Evolutionary conservation across 2,113 vertebrate species (phyloP).

Genomic region (Oryzias woworae): DNA sequence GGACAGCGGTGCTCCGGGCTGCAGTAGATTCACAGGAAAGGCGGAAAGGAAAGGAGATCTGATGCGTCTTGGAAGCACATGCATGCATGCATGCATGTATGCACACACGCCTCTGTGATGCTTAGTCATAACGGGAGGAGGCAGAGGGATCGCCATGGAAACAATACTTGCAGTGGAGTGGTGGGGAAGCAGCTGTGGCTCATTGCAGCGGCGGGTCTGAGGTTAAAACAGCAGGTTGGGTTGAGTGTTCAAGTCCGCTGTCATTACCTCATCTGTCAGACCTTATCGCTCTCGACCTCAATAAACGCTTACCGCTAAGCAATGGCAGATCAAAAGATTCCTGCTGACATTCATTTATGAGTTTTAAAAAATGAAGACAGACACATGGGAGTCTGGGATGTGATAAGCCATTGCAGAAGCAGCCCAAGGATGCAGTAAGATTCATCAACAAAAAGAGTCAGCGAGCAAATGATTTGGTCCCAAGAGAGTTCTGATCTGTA

Average conservation of each 20-base stretch:
- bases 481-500: too few species aligned
- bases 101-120: constrained; percentile 6
- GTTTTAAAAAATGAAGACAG: too few species aligned
- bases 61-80: background rate
- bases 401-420: too few species aligned
- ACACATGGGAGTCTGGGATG: too few species aligned
- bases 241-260: background rate
- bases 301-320: background rate
- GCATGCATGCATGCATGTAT: background rate
- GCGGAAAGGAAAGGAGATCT: background rate
- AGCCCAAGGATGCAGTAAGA: too few species aligned
- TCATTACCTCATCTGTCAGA: constrained; percentile 6
- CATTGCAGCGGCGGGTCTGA: constrained; percentile 17
- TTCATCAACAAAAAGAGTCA: too few species aligned
- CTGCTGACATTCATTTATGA: background rate
- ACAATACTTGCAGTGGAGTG: constrained; percentile 20
- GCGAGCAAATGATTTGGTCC: too few species aligned
- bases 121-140: constrained; percentile 52
- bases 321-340: background rate
- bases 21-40: constrained; percentile 16
- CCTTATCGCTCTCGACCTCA: background rate
- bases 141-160: constrained; percentile 47
- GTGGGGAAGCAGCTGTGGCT: constrained; percentile 19
- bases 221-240: constrained; percentile 20
- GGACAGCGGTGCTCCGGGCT: background rate